Percentiles rank a stretch among this genome's conserved stretches.
Evolutionary conservation across 2,113 vertebrate genomes (phyloP).

Genomic region (Takifugu flavidus): DNA sequence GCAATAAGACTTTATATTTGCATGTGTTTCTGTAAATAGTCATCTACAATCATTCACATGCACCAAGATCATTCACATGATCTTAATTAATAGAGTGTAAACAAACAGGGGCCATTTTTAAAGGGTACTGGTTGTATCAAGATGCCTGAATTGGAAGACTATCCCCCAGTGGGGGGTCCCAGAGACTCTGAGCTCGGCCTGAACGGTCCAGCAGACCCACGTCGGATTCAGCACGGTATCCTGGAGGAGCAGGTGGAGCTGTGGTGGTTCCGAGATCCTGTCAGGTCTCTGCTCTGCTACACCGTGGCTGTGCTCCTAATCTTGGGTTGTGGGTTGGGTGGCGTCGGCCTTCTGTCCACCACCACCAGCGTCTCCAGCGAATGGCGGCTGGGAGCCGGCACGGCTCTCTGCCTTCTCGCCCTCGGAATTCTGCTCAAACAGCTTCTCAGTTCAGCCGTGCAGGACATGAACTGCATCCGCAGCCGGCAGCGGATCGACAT

Average conservation of each 20-base stretch:
- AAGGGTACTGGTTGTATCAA: constrained; percentile 35
- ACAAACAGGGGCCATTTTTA: not conserved
- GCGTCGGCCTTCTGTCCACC: constrained; percentile 88
- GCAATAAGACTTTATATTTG: constrained; percentile 4
- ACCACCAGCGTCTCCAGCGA: constrained; percentile 93
- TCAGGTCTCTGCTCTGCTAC: constrained; percentile 89
- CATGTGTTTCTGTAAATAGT: constrained; percentile 10
- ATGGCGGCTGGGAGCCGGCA: constrained; percentile 89
- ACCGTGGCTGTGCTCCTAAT: constrained; percentile 84
- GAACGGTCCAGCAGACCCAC: constrained; percentile 50
- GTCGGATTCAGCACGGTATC: constrained; percentile 81
- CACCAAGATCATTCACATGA: constrained; percentile 1
- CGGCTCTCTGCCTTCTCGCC: constrained; percentile 88
- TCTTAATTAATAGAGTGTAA: constrained; percentile 17
- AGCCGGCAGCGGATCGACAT: constrained; percentile 85
- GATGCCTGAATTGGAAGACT: constrained; percentile 82
- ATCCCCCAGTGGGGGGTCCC: constrained; percentile 63
- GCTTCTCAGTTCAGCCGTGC: constrained; percentile 93
- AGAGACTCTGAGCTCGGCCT: constrained; percentile 29
- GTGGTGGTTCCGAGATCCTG: constrained; percentile 95
- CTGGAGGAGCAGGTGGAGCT: constrained; percentile 95
- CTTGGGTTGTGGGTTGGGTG: constrained; percentile 86
- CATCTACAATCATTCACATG: constrained; percentile 11
- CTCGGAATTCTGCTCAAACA: constrained; percentile 92
- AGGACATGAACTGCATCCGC: constrained; percentile 97